Percentiles rank a stretch among this genome's conserved stretches.
phyloP scores from a whole-genome alignment of 2,113 vertebrate species.

The Scytalopus superciliaris region DNA sequence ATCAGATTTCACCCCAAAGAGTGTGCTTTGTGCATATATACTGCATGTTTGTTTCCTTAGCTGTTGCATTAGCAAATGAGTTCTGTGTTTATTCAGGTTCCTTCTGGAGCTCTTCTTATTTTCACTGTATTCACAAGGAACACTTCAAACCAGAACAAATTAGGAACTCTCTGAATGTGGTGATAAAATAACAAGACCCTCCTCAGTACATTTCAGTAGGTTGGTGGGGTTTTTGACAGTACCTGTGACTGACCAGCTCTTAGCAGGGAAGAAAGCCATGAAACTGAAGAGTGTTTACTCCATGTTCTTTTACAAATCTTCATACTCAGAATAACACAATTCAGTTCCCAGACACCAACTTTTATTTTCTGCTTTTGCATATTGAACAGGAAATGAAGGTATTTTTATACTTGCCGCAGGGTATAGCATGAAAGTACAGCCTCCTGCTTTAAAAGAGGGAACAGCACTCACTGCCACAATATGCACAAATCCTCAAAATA shows the following conservation, averaged over 20 bases:
- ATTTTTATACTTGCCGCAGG: background rate
- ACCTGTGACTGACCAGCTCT: conserved; percentile 68
- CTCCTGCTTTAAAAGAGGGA: background rate
- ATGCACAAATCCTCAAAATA: background rate
- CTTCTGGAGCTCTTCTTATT: conserved; percentile 24
- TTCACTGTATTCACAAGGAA: conserved; percentile 42
- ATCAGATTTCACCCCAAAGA: background rate
- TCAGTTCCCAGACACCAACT: background rate
- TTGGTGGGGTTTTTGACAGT: conserved; percentile 14
- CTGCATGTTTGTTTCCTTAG: background rate
- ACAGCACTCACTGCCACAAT: background rate
- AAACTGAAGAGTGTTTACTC: conserved; percentile 16
- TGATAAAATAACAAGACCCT: conserved; percentile 66
- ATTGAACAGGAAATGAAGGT: background rate
- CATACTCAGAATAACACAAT: background rate
- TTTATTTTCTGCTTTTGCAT: background rate
- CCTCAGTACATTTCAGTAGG: background rate
- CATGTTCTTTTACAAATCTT: background rate
- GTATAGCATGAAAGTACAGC: background rate
- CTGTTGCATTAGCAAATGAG: conserved; percentile 44
- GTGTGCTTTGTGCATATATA: background rate
- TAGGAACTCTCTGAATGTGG: conserved; percentile 45
- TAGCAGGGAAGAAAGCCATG: background rate
- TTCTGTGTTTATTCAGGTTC: conserved; percentile 14
- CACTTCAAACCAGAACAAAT: conserved; percentile 64